A percentile compares a stretch with the other conserved stretches of the same genome.
Conservation (phyloP, 2,797 vertebrate genomes). For the Chelmon rostratus region DNA sequence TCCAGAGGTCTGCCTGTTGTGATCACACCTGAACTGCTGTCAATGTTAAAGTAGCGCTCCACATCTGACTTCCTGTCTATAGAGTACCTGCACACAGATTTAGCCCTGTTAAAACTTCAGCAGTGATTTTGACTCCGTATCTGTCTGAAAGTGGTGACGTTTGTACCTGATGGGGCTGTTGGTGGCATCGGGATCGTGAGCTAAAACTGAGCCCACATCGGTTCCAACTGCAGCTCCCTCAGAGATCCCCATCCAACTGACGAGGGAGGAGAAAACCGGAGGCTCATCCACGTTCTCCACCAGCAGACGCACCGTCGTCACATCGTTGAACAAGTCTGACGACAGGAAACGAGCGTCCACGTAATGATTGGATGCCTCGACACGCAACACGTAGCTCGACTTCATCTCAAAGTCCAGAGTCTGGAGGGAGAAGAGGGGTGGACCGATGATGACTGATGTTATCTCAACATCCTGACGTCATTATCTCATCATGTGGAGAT, state of each 20-base stretch:
- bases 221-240: conserved; percentile 49
- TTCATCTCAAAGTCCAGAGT: conserved; percentile 92
- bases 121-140: not conserved
- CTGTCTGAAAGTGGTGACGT: not conserved
- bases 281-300: conserved; percentile 59
- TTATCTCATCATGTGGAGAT: not conserved
- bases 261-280: conserved; percentile 23
- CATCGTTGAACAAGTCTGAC: conserved; percentile 40
- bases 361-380: conserved; percentile 54
- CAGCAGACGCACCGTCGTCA: conserved; percentile 34
- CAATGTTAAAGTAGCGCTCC: conserved; percentile 45
- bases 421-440: conserved; percentile 65
- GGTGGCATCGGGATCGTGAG: conserved; percentile 47
- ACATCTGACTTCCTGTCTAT: conserved; percentile 44
- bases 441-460: too few relatives aligned
- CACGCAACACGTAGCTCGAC: conserved; percentile 47
- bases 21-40: conserved; percentile 55
- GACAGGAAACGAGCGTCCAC: conserved; percentile 50
- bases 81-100: conserved; percentile 38
- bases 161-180: conserved; percentile 55
- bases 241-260: conserved; percentile 50
- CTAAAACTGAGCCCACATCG: conserved; percentile 54
- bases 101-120: not conserved
- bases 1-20: conserved; percentile 48
- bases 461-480: not conserved